A percentile compares a stretch with the other conserved stretches of the same genome.
Evolutionary conservation across 2,888 invertebrate genomes (phyloP).

Genomic region (Diloba caeruleocephala): DNA sequence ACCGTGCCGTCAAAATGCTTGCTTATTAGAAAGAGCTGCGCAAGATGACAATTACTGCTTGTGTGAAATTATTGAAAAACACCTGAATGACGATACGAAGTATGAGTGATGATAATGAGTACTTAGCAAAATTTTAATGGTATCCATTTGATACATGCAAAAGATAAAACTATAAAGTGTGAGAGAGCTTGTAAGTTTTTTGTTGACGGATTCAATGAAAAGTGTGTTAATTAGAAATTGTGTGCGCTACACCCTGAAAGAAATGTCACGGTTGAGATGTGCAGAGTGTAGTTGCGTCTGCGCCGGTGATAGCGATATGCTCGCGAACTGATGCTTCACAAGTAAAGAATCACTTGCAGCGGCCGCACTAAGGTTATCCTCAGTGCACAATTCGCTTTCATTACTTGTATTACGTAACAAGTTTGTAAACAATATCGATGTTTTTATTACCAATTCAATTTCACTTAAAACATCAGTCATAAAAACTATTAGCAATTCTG

Average conservation of each 20-base stretch:
- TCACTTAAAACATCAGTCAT: background rate
- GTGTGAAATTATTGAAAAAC: slow-evolving; percentile 29
- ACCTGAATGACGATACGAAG: slow-evolving; percentile 13
- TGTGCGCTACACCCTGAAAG: slow-evolving; percentile 75
- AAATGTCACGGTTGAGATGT: slow-evolving; percentile 83
- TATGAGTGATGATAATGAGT: background rate
- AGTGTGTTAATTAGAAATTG: slow-evolving; percentile 74
- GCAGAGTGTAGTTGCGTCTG: slow-evolving; percentile 63
- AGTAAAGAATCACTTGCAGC: slow-evolving; percentile 66
- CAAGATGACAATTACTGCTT: slow-evolving; percentile 2
- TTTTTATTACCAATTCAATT: background rate
- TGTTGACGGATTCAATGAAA: slow-evolving; percentile 50
- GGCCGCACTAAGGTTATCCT: slow-evolving; percentile 58
- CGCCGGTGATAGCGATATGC: slow-evolving; percentile 55
- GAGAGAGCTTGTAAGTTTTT: slow-evolving; percentile 23
- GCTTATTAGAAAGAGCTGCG: slow-evolving; percentile 7
- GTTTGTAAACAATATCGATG: slow-evolving; percentile 34
- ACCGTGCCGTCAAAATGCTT: no score
- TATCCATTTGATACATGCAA: slow-evolving; percentile 36
- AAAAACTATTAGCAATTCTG: slow-evolving; percentile 13
- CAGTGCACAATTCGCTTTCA: slow-evolving; percentile 42
- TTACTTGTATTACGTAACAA: slow-evolving; percentile 29
- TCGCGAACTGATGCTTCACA: slow-evolving; percentile 57
- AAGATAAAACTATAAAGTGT: slow-evolving; percentile 42
- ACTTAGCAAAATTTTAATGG: slow-evolving; percentile 8